Base-by-base conservation (phyloP, 2,888 invertebrate genomes). In the Dryomyza anilis region DNA sequence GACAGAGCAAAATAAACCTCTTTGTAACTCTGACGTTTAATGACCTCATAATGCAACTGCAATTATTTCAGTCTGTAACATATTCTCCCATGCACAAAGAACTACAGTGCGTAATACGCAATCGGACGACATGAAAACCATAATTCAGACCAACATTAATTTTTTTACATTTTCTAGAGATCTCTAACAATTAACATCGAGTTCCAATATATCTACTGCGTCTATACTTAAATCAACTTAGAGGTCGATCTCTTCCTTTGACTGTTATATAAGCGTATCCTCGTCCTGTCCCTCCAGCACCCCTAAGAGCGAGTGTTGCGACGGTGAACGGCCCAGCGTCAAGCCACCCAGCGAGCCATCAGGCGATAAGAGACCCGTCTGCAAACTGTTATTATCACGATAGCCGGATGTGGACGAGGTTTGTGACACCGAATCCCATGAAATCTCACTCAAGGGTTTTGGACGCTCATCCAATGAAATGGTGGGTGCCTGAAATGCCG, bases 341-440 rank as follows among this genome's bases (percentile, higher is more conserved):
- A 90, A 88, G 68, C 90, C 89, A 0, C 87, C 87, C 14, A 88
- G 84, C 2, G 88, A 88, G 3, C 83, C 83, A 68, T 84, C 84
- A 1, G 84, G 84, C 2, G 84, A 84, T 1, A 84, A 74, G 64
- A 84, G 78, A 70, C 83, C 83, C 2, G 83, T 82, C 67, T 84
- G 84, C 12, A 83, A 70, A 63, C 86, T 88, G 80, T 86, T 89
- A 80, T 92, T 92, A 74, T 90, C 89, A 29, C 88, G 85, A 82
- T 93, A 93, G 68, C 93, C 94, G 1, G 94, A 94, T 19, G 94
- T 94, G 72, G 93, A 94, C 0, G 94, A 93, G 0, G 92, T 93
- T 81, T 92, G 91, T 3, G 92, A 92, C 66, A 92, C 86, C 78
- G 92, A 92, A 81, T 93, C 92, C 88, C 91, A 92, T 0, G 91